Percentiles rank a stretch among this genome's conserved stretches.
Conservation (phyloP, 2,888 invertebrate genomes). For the Sipha maydis region DNA sequence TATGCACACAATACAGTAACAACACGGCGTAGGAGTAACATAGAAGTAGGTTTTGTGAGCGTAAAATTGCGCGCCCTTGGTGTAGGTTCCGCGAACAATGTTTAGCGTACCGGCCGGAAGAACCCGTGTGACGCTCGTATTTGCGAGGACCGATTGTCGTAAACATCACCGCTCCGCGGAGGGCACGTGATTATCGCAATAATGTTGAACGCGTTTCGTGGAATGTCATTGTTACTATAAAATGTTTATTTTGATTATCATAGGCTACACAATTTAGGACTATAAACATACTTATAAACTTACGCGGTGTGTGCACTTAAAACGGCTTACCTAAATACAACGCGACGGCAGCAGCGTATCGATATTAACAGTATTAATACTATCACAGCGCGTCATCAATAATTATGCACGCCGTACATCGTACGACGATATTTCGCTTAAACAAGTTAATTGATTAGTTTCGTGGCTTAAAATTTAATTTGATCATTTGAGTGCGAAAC, state of each 20-base stretch:
- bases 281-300: background rate
- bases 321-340: background rate
- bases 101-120: no score
- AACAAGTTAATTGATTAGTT: background rate
- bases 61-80: no score
- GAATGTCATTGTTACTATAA: conserved; percentile 10
- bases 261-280: conserved; percentile 16
- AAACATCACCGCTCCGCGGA: no score
- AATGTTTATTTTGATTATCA: conserved; percentile 36
- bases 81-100: no score
- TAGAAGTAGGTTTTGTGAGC: no score
- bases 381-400: background rate
- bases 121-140: no score
- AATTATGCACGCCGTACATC: no score
- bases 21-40: background rate
- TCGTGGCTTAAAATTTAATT: conserved; percentile 16
- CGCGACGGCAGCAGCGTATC: background rate
- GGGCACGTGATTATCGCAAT: no score
- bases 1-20: background rate
- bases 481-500: conserved; percentile 32
- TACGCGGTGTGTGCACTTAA: background rate
- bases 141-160: no score
- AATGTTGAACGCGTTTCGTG: background rate
- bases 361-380: background rate
- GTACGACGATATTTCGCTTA: background rate